Base-by-base conservation (phyloP, 2,113 vertebrate species). In the Corythaeola cristata region DNA sequence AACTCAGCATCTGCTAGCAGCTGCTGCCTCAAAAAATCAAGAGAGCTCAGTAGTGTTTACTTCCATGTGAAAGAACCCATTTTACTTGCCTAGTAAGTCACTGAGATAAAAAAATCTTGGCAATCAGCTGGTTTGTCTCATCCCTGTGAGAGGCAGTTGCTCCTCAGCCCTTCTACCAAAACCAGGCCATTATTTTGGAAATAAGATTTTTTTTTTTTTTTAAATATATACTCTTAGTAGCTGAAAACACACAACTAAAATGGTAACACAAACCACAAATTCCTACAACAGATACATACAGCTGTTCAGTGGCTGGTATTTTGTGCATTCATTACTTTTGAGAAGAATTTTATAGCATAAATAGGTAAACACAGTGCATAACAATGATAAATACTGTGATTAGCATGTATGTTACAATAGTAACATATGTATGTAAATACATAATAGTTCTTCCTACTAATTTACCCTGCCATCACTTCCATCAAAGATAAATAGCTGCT, bases 21-120 rank as follows among this genome's bases (percentile, higher is more conserved):
- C 60, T 95, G 79, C 79, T 86, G 76, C n/a, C 59, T 87, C 45
- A 62, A 89, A 89, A 68, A 74, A 84, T 39, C 58, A 86, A 73
- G 24, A 86, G 69, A 80, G 37, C 50, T 94, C 68, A 80, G 59
- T 55, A 86, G 50, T 24, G 24, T 37, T 92, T 64, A 62, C 12
- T 71, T 53, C 44, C 74, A 19, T 74, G 53, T 80, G n/a, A 91
- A 86, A 83, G 55, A 60, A 52, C 10, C 24, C 30, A 62, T 69
- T 94, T 90, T 77, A 69, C 21, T 76, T 12, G 72, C 77, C 47
- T 28, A 74, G n/a, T n/a, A n/a, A n/a, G n/a, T n/a, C n/a, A n/a
- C n/a, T n/a, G n/a, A n/a, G n/a, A 67, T 27, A 66, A 32, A 91
- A 86, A 92, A 88, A 28, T 47, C 20, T 52, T 82, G 44, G 33